These are phyloP conservation scores for Xestia ashworthii DNA, from an alignment of 2,888 invertebrate genomes.

Conservation along the genomic window DNA sequence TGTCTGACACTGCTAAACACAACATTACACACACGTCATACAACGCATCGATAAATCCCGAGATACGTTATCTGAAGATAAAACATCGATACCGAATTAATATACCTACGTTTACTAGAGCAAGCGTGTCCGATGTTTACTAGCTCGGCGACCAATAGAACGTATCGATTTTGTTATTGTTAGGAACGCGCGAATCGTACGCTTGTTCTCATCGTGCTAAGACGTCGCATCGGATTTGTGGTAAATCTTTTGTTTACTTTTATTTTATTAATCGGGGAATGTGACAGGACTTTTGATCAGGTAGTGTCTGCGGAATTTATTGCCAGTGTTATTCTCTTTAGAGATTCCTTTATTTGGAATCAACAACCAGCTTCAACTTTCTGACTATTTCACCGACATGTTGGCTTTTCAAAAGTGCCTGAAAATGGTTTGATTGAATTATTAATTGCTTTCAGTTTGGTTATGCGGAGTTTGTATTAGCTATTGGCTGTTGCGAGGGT, in stretches of 20 bases:
- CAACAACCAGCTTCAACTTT: background rate
- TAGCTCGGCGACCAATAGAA: slow-evolving; percentile 29
- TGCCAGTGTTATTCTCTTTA: background rate
- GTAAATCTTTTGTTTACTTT: slow-evolving; percentile 34
- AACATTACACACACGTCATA: slow-evolving; percentile 47
- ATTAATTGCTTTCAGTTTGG: background rate
- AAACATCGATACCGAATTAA: slow-evolving; percentile 70
- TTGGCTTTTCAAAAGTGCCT: background rate
- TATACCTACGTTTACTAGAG: slow-evolving; percentile 65
- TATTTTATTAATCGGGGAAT: background rate
- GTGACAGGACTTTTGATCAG: background rate
- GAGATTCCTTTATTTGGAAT: background rate
- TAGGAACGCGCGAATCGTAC: slow-evolving; percentile 33
- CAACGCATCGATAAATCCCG: slow-evolving; percentile 50
- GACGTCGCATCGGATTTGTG: slow-evolving; percentile 19
- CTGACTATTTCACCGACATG: too few relatives aligned
- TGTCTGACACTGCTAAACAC: slow-evolving; percentile 31
- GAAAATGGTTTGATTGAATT: background rate
- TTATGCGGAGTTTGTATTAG: background rate
- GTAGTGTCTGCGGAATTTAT: background rate
- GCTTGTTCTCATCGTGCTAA: slow-evolving; percentile 17
- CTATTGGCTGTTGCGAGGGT: background rate
- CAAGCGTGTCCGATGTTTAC: slow-evolving; percentile 57
- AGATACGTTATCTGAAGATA: slow-evolving; percentile 63
- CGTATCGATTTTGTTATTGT: slow-evolving; percentile 63